Percentiles rank a stretch among this genome's conserved stretches.
phyloP scores from a whole-genome alignment of 2,113 vertebrate species.

The Illadopsis cleaveri region DNA sequence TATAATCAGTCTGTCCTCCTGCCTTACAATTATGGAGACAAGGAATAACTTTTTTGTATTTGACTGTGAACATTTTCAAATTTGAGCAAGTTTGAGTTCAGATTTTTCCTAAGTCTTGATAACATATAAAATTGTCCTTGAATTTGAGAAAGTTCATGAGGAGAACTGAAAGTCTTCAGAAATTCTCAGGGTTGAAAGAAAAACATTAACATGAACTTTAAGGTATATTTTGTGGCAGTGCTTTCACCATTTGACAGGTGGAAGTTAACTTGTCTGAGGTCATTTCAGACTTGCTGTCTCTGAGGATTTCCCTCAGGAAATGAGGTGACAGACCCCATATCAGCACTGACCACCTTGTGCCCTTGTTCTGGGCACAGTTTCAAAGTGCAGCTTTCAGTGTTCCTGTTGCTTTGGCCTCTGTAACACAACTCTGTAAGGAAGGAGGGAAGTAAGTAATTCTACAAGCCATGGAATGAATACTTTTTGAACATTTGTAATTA shows the following conservation, averaged over 20 bases:
- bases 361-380: rapidly evolving
- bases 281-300: not conserved
- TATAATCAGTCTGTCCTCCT: not conserved
- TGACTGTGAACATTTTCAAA: not conserved
- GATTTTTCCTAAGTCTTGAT: not conserved
- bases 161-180: not conserved
- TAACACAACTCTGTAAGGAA: not conserved
- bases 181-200: not conserved
- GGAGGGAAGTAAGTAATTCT: not conserved
- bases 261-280: not conserved
- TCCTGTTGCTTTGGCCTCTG: not conserved
- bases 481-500: not conserved
- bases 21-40: rapidly evolving
- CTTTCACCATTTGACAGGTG: not conserved
- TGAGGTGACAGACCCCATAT: rapidly evolving
- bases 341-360: rapidly evolving
- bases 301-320: not conserved
- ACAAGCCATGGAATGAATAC: not conserved
- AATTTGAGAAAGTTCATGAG: not conserved
- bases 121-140: not conserved
- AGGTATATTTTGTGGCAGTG: not conserved
- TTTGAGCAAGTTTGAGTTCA: not conserved
- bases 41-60: not conserved
- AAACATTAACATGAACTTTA: rapidly evolving
- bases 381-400: not conserved